Percentiles rank a stretch among this genome's conserved stretches.
Conservation (phyloP, 1,140 invertebrate species). For the Pomacea maculata region DNA sequence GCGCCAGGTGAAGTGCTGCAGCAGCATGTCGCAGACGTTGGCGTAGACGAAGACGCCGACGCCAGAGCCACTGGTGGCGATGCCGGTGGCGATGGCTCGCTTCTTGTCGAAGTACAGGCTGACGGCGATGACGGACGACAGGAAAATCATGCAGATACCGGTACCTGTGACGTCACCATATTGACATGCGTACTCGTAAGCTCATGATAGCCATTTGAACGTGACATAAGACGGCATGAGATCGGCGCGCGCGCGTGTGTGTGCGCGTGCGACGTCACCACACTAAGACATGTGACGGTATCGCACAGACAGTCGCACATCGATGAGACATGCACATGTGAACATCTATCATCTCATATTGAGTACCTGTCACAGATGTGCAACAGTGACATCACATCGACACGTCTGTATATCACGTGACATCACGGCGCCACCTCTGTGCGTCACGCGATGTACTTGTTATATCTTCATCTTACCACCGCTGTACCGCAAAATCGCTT, state of each 20-base stretch:
- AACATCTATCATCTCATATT: too few relatives aligned
- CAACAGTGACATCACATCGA: too few relatives aligned
- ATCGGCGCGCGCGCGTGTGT: not conserved
- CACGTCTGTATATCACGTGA: too few relatives aligned
- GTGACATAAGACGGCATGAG: not conserved
- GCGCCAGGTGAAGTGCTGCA: constrained; percentile 54
- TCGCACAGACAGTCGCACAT: not conserved
- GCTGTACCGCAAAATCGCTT: too few relatives aligned
- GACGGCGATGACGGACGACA: constrained; percentile 73
- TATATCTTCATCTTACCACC: too few relatives aligned
- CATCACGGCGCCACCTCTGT: too few relatives aligned
- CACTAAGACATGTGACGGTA: not conserved
- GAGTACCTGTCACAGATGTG: too few relatives aligned
- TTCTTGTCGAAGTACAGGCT: constrained; percentile 93
- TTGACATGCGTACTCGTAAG: not conserved
- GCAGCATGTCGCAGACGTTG: constrained; percentile 51
- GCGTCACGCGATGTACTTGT: too few relatives aligned
- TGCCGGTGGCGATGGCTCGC: constrained; percentile 88
- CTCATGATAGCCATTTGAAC: not conserved
- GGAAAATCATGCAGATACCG: constrained; percentile 85
- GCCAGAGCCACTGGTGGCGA: constrained; percentile 71
- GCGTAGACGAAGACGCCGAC: constrained; percentile 60
- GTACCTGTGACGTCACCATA: constrained; percentile 72
- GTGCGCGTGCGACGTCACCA: not conserved
- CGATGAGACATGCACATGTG: too few relatives aligned